Percentiles rank a stretch among this genome's conserved stretches.
phyloP scores from a whole-genome alignment of 1,140 invertebrate genomes.

The Hycleus cichorii region DNA sequence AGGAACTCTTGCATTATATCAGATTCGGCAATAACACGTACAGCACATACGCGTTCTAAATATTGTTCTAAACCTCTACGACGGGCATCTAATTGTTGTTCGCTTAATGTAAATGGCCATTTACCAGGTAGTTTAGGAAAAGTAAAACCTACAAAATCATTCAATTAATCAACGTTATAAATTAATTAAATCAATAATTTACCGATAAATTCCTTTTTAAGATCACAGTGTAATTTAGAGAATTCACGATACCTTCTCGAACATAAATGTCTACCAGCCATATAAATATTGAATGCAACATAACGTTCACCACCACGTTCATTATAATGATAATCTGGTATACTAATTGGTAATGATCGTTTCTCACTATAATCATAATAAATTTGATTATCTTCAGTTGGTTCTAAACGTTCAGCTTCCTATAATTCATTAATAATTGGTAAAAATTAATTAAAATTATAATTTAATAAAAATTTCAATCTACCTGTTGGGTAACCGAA shows the following conservation, averaged over 20 bases:
- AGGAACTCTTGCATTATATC: constrained; percentile 97
- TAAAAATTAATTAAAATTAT: too few relatives aligned
- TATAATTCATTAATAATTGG: constrained; percentile 38
- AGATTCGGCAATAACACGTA: constrained; percentile 94
- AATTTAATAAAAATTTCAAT: too few relatives aligned
- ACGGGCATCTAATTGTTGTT: constrained; percentile 93
- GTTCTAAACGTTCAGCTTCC: constrained; percentile 80
- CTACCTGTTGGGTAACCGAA: constrained; percentile 83
- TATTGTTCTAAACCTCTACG: constrained; percentile 93
- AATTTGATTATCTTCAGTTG: constrained; percentile 77
- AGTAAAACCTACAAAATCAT: constrained; percentile 62
- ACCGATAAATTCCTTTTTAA: constrained; percentile 93
- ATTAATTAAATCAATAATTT: constrained; percentile 8
- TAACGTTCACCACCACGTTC: constrained; percentile 81
- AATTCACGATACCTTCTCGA: constrained; percentile 95
- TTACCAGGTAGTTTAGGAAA: constrained; percentile 98
- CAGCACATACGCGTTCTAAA: constrained; percentile 96
- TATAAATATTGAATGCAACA: constrained; percentile 97
- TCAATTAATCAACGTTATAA: neutral
- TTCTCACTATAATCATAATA: constrained; percentile 98
- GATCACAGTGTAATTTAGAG: constrained; percentile 75
- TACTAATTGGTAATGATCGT: constrained; percentile 93
- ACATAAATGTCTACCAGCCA: constrained; percentile 96
- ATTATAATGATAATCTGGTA: constrained; percentile 88
- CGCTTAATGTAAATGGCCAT: constrained; percentile 94